These are phyloP conservation scores for Steinernema carpocapsae DNA, from an alignment of 2,888 invertebrate species.

Conservation along the genomic window DNA sequence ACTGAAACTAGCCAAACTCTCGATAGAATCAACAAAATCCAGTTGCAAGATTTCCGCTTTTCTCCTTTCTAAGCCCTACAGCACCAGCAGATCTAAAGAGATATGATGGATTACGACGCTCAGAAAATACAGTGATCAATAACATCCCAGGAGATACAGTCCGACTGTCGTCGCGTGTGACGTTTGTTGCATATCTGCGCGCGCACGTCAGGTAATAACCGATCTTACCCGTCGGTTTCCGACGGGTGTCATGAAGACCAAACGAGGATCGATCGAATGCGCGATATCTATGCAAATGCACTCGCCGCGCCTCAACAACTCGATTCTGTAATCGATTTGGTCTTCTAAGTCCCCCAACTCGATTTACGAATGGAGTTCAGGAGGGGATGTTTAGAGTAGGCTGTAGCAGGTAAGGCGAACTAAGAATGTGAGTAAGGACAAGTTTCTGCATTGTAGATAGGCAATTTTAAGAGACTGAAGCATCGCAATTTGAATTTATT, in stretches of 20 bases:
- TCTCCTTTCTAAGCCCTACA: background rate
- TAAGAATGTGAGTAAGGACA: too few species aligned
- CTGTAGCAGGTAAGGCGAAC: too few species aligned
- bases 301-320: background rate
- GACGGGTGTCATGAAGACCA: slow-evolving; percentile 25
- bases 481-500: too few species aligned
- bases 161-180: slow-evolving; percentile 19
- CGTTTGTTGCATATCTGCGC: slow-evolving; percentile 33
- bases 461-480: too few species aligned
- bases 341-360: too few species aligned
- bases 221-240: slow-evolving; percentile 18
- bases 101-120: background rate
- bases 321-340: too few species aligned
- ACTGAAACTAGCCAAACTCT: too few species aligned
- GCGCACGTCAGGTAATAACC: slow-evolving; percentile 10
- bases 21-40: too few species aligned
- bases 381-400: too few species aligned
- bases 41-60: too few species aligned
- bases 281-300: slow-evolving; percentile 14
- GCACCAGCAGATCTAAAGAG: background rate
- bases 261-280: slow-evolving; percentile 1
- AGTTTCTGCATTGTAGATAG: too few species aligned
- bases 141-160: background rate
- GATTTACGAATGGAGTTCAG: too few species aligned
- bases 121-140: slow-evolving; percentile 9